These are phyloP conservation scores for Poeciliopsis turrubarensis DNA, from an alignment of 2,113 vertebrate genomes.

Conservation along the genomic window DNA sequence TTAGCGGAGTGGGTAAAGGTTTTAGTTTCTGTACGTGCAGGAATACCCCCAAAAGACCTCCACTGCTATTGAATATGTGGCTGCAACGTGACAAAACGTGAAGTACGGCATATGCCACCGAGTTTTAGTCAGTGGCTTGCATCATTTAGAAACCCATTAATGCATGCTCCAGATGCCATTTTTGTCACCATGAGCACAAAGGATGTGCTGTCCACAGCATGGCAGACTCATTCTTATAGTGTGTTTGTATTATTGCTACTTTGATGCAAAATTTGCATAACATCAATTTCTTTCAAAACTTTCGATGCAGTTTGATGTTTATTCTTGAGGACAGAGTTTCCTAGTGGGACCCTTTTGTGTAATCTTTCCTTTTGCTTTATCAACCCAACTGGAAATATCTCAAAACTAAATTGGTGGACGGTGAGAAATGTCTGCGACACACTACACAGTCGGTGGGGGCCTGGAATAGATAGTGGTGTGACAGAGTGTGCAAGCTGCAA, in stretches of 20 bases:
- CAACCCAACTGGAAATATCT: background rate
- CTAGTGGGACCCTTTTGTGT: background rate
- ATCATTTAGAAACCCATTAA: background rate
- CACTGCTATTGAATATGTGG: no score
- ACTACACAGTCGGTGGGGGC: conserved; percentile 6
- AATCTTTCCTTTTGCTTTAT: background rate
- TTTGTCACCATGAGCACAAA: conserved; percentile 5
- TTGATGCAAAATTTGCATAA: background rate
- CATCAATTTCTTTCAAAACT: background rate
- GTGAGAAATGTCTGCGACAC: background rate
- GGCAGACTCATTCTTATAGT: conserved; percentile 16
- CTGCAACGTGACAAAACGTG: no score
- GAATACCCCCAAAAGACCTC: no score
- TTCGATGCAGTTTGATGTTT: background rate
- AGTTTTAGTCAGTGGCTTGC: background rate
- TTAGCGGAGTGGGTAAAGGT: no score
- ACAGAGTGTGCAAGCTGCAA: background rate
- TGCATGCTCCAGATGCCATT: background rate
- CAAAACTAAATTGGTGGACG: background rate
- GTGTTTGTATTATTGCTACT: background rate
- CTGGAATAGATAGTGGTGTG: background rate
- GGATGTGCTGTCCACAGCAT: conserved; percentile 6
- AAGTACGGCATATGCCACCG: no score
- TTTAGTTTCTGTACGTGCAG: no score
- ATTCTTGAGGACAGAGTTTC: background rate